phyloP scores from a whole-genome alignment of 2,797 vertebrate species.

The Hippopotamyrus pictus region DNA sequence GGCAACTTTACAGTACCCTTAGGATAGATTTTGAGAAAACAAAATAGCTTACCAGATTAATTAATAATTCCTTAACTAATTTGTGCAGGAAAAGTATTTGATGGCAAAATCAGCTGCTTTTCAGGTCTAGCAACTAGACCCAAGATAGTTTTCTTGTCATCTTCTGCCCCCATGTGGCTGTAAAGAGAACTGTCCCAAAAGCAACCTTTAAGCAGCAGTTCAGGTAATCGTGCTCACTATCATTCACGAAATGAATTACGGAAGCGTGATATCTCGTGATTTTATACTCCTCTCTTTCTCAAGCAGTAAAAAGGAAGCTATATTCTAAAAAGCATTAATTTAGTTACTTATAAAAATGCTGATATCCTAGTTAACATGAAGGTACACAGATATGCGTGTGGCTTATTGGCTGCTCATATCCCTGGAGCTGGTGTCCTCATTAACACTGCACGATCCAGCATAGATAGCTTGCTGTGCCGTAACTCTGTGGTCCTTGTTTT shows the following conservation, averaged over 20 bases:
- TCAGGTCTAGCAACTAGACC: neutral
- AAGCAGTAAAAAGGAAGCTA: neutral
- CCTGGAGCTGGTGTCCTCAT: neutral
- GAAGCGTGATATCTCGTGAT: neutral
- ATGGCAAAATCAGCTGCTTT: neutral
- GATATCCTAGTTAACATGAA: neutral
- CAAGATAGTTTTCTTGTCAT: constrained; percentile 20
- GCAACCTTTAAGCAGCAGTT: neutral
- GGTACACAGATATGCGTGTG: neutral
- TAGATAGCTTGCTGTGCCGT: neutral
- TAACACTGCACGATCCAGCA: no score
- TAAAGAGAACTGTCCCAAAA: neutral
- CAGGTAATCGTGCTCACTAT: neutral
- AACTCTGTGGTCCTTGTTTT: constrained; percentile 27
- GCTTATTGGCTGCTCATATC: neutral
- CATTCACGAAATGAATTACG: neutral
- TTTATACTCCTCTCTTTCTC: neutral
- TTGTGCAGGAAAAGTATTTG: neutral
- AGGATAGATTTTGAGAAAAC: neutral
- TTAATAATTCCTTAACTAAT: neutral
- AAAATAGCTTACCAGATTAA: neutral
- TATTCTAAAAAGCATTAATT: neutral
- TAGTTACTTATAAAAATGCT: neutral
- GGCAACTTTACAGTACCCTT: neutral
- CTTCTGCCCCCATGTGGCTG: constrained; percentile 55